These are phyloP conservation scores for Chiropotes sagulatus DNA, from an alignment of 2,797 vertebrate genomes.

Conservation along the genomic window DNA sequence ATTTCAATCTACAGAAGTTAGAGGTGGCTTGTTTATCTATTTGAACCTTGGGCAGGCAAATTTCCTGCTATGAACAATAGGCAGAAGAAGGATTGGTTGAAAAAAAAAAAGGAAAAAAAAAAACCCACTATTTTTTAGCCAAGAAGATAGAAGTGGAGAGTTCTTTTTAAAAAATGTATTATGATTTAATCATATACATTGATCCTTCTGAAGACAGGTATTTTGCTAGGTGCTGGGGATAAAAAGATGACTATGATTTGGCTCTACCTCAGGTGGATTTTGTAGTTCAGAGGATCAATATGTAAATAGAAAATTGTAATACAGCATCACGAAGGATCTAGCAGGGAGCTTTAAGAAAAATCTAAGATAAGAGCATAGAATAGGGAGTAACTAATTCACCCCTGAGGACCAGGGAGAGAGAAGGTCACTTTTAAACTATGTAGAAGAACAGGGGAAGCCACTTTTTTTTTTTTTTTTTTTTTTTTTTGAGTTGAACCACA, in stretches of 20 bases:
- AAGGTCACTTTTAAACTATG: not conserved
- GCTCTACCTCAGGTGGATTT: not conserved
- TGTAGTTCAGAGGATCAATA: not conserved
- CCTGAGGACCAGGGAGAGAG: not conserved
- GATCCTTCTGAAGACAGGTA: not conserved
- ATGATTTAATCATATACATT: not conserved
- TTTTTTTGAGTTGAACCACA: not conserved
- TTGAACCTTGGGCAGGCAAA: not conserved
- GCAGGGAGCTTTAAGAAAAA: not conserved
- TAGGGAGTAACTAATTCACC: not conserved
- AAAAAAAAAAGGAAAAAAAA: not conserved
- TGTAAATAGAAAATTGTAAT: constrained; percentile 7
- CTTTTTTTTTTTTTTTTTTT: not conserved
- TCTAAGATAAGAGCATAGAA: not conserved
- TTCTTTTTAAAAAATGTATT: not conserved
- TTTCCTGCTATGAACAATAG: not conserved
- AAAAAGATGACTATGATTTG: not conserved
- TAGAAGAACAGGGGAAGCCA: not conserved
- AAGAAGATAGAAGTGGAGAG: not conserved
- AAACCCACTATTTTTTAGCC: not conserved
- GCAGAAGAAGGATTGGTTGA: not conserved
- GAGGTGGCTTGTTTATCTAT: not conserved
- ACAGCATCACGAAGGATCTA: not conserved
- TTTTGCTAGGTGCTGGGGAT: not conserved
- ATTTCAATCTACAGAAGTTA: too few species aligned